Evolutionary conservation across 2,797 vertebrate species (phyloP).

Genomic region (Xenopus petersii): DNA sequence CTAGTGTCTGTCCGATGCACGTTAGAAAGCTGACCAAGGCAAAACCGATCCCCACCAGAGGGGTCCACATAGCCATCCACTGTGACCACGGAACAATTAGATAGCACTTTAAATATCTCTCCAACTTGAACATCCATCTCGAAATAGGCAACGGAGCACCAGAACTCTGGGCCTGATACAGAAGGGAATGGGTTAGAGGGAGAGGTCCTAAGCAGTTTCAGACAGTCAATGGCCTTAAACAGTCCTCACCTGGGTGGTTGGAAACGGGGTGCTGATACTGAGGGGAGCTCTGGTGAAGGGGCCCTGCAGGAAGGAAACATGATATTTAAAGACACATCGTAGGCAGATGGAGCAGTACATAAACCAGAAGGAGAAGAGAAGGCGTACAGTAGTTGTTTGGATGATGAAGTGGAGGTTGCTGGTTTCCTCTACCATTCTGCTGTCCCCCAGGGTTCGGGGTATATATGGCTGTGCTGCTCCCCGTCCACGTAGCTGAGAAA

Average conservation of each 20-base stretch:
- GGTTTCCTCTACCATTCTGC: constrained; percentile 58
- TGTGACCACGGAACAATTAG: constrained; percentile 71
- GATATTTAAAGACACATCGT: neutral
- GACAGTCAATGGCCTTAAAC: neutral
- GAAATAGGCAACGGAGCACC: constrained; percentile 77
- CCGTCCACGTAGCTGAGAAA: constrained; percentile 51
- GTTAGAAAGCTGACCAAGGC: constrained; percentile 74
- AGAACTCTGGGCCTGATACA: constrained; percentile 71
- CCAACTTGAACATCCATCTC: constrained; percentile 78
- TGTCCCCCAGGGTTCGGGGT: constrained; percentile 39
- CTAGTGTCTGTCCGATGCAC: constrained; percentile 73
- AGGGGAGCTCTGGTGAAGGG: constrained; percentile 67
- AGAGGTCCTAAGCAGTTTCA: no score
- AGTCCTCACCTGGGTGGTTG: constrained; percentile 67
- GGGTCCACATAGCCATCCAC: constrained; percentile 75
- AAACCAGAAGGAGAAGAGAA: neutral
- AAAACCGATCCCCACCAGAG: constrained; percentile 73
- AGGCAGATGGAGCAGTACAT: neutral
- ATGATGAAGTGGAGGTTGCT: constrained; percentile 60
- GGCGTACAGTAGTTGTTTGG: constrained; percentile 66
- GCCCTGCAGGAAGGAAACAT: constrained; percentile 57
- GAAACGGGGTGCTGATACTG: constrained; percentile 71
- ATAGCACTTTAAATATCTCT: constrained; percentile 75
- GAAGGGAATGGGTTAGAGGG: no score
- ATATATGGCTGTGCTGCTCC: constrained; percentile 53